Conservation (phyloP, 2,797 vertebrate genomes). For the Hoplostethus atlanticus region DNA sequence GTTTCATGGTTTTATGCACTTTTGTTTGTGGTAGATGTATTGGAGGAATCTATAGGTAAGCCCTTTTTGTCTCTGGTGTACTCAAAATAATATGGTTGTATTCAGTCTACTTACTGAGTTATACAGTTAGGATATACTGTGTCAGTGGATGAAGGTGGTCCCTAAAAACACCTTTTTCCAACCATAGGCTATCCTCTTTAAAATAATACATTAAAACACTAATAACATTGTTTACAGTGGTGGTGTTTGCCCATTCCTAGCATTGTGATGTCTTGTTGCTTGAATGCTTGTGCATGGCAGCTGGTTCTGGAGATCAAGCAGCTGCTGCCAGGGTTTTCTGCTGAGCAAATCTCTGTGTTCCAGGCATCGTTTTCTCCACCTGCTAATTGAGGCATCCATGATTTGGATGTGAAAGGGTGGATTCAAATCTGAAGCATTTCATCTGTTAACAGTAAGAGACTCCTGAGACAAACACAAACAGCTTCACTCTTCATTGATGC, state of each 20-base stretch:
- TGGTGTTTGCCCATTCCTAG: background rate
- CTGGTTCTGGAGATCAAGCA: conserved; percentile 41
- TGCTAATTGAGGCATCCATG: conserved; percentile 18
- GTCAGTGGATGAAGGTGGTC: background rate
- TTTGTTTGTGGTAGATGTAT: background rate
- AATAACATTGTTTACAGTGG: background rate
- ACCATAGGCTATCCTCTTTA: background rate
- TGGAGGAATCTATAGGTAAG: background rate
- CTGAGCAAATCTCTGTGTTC: conserved; percentile 25
- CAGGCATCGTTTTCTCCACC: conserved; percentile 3
- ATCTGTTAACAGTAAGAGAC: conserved; percentile 17
- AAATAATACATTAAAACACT: background rate
- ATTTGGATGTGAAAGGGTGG: conserved; percentile 6
- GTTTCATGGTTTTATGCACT: background rate
- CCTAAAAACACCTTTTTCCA: background rate
- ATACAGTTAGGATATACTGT: background rate
- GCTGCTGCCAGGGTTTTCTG: conserved; percentile 32
- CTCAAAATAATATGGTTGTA: background rate
- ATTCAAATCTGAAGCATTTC: conserved; percentile 18
- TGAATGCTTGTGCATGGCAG: conserved; percentile 38
- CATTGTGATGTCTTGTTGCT: conserved; percentile 33
- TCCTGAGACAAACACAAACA: conserved; percentile 26
- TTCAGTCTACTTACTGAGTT: background rate
- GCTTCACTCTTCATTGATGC: conserved; percentile 29
- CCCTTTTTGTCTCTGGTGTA: background rate